Base-by-base conservation (phyloP, 1,140 invertebrate genomes). In the Nylanderia fulva region DNA sequence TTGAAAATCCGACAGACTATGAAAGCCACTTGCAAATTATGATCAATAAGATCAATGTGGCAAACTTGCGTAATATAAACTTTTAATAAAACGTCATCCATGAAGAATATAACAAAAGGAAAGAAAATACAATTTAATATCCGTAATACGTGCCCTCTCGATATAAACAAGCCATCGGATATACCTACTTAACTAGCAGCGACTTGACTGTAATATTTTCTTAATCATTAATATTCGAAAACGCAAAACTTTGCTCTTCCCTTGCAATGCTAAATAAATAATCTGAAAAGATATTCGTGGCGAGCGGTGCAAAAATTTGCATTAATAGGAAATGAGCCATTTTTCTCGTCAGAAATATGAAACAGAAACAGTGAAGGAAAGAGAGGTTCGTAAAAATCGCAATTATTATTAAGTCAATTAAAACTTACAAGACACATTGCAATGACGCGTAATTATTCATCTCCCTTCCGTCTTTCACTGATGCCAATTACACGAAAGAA, bases 401-500 rank as follows among this genome's bases (percentile, higher is more conserved):
- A 87, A 88, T 89, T 87, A 91, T 90, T 85, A 84, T 84, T 86
- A 91, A 92, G 86, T 90, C 88, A 91, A 93, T 92, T 92, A 92
- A 90, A 90, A 84, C 63, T 86, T 80, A 88, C 84, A 69, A 86
- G 86, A 87, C 77, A 85, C 45, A 72, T 56, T 48, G 76, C 84
- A 72, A 85, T 71, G 88, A 80, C 86, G 83, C 87, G 89, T 91
- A 88, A 91, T 91, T 91, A 90, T 75, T 75, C 87, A 86, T 48
- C n/a, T 86, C 80, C 80, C 88, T 91, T 77, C 74, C 84, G 80
- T 87, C 87, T 88, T 88, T 86, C 45, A 58, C 27, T n/a, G 15
- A 7, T 60, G 39, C 15, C 13, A 71, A 58, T 68, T 79, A 58
- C 54, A 52, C 36, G 64, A 45, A 45, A 45, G 18, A 69, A 69